Conservation (phyloP, 1,140 invertebrate genomes). For the Drosophila chauvacae region DNA sequence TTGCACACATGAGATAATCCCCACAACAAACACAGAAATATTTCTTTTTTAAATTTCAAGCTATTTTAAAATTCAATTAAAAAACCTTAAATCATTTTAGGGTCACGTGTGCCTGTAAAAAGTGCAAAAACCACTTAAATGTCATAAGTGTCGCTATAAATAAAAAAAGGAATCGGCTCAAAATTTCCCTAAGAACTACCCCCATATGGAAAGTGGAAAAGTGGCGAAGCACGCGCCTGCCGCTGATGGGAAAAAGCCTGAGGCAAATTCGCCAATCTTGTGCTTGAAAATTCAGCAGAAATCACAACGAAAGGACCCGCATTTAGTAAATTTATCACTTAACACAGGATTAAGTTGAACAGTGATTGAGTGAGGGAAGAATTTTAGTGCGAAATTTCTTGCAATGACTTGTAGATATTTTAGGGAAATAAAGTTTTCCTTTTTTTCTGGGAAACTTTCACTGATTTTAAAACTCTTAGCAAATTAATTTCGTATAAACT, state of each 20-base stretch:
- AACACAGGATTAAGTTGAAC: not conserved
- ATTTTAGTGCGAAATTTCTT: not conserved
- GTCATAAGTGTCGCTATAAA: conserved; percentile 71
- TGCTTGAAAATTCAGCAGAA: conserved; percentile 53
- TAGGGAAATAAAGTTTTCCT: not conserved
- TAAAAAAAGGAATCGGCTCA: conserved; percentile 51
- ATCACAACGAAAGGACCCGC: conserved; percentile 47
- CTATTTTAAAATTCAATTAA: conserved; percentile 82
- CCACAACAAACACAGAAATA: not conserved
- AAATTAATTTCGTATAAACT: not conserved
- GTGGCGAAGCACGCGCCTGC: conserved; percentile 35
- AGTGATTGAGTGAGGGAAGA: not conserved
- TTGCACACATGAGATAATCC: conserved; percentile 39
- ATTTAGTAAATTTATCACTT: conserved; percentile 26
- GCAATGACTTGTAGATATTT: not conserved
- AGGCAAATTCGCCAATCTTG: conserved; percentile 44
- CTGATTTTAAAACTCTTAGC: too few species aligned
- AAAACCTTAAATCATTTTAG: conserved; percentile 68
- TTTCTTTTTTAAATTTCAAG: conserved; percentile 43
- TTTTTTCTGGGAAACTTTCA: not conserved
- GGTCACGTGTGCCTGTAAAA: conserved; percentile 52
- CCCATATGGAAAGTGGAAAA: conserved; percentile 26
- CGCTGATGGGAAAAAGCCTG: conserved; percentile 59
- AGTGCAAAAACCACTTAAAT: conserved; percentile 81
- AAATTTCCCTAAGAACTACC: conserved; percentile 58